Base-by-base conservation (phyloP, 2,797 vertebrate genomes). In the Oryzias dopingdopingensis region DNA sequence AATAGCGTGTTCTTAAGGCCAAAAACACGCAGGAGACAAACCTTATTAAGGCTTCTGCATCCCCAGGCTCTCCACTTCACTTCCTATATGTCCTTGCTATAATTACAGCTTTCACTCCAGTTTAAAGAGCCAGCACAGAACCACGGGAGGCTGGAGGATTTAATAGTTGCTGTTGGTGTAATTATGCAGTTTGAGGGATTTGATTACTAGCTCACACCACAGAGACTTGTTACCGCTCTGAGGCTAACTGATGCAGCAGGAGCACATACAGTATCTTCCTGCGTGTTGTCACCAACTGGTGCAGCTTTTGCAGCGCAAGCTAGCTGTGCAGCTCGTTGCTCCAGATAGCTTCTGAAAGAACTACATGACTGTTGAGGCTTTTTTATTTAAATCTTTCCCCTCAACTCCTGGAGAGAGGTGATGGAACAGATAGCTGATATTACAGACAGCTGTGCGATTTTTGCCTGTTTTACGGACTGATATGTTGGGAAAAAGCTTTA, bases 41-140 rank as follows among this genome's bases (percentile, higher is more conserved):
- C 46, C 24, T 68, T 65, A 67, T 76, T 80, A 73, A 75, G 72
- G 32, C 77, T 16, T 14, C 59, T 74, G 49, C 52, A 41, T 69
- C 74, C 64, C 71, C 56, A 49, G 49, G 67, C 59, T 23, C 37
- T 68, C 65, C 18, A 44, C n/a, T 64, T 56, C 46, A 59, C 20
- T 29, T 50, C 32, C 42, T 23, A 24, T 77, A 56, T 72, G 63
- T 52, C 62, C 60, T 66, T 44, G 18, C 52, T 70, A 48, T 84
- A 87, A 88, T 89, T 84, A 84, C 54, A 68, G 70, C 16, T 62
- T 69, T 47, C 62, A 74, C 62, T 47, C 72, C 51, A 40, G 49
- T 65, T 81, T 72, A 78, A 74, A 74, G 57, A 44, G 12, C 53
- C 67, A 58, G 54, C 60, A 58, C 49, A 50, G 65, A 76, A 47